These are phyloP conservation scores for Idaea aversata DNA, from an alignment of 2,888 invertebrate genomes.

Conservation along the genomic window DNA sequence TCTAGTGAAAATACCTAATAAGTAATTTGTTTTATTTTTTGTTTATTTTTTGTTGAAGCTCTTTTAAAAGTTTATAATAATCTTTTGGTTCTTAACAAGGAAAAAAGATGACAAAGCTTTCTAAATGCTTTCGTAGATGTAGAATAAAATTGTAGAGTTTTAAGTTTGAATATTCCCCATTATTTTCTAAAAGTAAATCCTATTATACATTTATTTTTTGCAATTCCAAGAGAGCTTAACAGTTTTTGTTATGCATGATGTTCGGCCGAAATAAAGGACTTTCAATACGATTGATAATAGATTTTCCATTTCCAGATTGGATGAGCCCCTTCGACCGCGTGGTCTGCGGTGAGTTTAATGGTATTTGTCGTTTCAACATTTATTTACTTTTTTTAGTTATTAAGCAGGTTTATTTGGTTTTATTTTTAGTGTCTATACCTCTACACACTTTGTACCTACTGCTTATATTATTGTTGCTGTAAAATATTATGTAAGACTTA, in stretches of 20 bases:
- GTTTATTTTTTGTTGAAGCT: no score
- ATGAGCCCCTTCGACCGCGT: conserved; percentile 97
- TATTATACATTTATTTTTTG: background rate
- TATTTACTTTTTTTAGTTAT: conserved; percentile 80
- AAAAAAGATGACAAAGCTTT: background rate
- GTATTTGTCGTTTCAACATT: conserved; percentile 83
- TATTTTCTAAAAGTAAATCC: background rate
- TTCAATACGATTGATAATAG: conserved; percentile 81
- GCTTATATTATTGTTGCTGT: background rate
- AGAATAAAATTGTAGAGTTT: background rate
- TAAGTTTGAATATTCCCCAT: background rate
- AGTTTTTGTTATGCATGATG: conserved; percentile 60
- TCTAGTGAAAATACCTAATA: no score
- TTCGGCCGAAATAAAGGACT: conserved; percentile 65
- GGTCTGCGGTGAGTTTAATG: conserved; percentile 96
- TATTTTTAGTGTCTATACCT: conserved; percentile 36
- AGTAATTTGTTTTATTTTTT: no score
- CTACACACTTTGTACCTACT: conserved; percentile 12
- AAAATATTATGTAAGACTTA: background rate
- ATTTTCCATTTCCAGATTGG: conserved; percentile 91
- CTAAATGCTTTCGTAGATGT: background rate
- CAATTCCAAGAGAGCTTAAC: conserved; percentile 13
- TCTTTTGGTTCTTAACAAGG: background rate
- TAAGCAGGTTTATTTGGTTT: conserved; percentile 61
- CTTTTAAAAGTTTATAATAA: no score